These are phyloP conservation scores for Cheilosia scutellata DNA, from an alignment of 2,888 invertebrate species.

Conservation along the genomic window DNA sequence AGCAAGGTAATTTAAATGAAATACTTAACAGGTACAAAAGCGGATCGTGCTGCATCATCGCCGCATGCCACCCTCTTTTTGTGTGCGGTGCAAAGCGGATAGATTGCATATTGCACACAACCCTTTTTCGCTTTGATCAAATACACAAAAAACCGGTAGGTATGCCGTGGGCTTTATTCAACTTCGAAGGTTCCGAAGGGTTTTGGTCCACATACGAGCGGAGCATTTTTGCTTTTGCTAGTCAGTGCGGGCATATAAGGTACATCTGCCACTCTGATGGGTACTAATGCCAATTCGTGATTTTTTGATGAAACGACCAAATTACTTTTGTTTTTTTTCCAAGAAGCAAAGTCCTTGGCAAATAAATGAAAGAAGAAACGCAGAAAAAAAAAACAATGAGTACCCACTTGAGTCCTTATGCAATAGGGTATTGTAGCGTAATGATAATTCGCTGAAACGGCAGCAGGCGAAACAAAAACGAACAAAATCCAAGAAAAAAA, in stretches of 20 bases:
- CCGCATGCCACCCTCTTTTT: conserved; percentile 47
- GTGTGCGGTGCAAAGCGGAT: background rate
- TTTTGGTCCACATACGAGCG: conserved; percentile 22
- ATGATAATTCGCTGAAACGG: conserved; percentile 67
- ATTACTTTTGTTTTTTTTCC: conserved; percentile 27
- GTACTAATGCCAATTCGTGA: conserved; percentile 65
- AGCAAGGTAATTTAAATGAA: conserved; percentile 67
- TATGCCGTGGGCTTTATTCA: conserved; percentile 36
- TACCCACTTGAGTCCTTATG: conserved; percentile 68
- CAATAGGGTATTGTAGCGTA: conserved; percentile 66
- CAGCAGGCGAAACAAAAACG: conserved; percentile 26
- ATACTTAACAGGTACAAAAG: conserved; percentile 73
- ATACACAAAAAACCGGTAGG: conserved; percentile 7
- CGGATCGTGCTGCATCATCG: conserved; percentile 61
- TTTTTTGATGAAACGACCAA: conserved; percentile 66
- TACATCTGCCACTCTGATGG: conserved; percentile 39
- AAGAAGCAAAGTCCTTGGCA: conserved; percentile 66
- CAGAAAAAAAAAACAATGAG: conserved; percentile 55
- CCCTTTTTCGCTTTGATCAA: conserved; percentile 66
- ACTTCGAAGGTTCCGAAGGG: conserved; percentile 46
- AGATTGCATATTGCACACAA: conserved; percentile 39
- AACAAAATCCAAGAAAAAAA: conserved; percentile 12
- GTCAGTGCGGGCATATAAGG: background rate
- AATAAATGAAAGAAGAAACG: conserved; percentile 56
- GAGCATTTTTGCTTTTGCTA: background rate